Evolutionary conservation across 2,113 vertebrate species (phyloP).

Genomic region (Apaloderma vittatum): DNA sequence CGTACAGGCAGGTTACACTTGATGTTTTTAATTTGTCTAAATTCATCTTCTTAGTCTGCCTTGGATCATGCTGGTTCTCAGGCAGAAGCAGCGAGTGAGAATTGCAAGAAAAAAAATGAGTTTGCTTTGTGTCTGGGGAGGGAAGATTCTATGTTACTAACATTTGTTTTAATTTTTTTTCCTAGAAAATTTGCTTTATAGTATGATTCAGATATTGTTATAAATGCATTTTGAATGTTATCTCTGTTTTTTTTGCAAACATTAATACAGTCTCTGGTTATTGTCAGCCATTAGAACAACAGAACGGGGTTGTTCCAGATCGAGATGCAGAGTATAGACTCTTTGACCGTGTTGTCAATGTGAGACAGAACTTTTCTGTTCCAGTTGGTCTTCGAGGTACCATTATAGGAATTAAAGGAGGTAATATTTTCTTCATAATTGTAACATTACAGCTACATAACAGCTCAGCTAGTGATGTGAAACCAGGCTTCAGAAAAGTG

Average conservation of each 20-base stretch:
- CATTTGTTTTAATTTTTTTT: neutral
- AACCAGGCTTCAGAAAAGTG: neutral
- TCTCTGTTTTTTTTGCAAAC: neutral
- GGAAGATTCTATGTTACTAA: neutral
- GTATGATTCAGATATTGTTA: neutral
- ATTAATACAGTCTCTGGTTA: slow-evolving; percentile 1
- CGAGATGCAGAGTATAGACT: slow-evolving; percentile 91
- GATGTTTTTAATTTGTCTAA: neutral
- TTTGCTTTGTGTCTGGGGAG: neutral
- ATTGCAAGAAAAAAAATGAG: neutral
- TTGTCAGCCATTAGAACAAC: slow-evolving; percentile 91
- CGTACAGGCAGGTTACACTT: neutral
- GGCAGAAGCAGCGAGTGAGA: neutral
- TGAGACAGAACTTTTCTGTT: slow-evolving; percentile 93
- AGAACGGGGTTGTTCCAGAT: slow-evolving; percentile 93
- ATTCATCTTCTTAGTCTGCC: neutral
- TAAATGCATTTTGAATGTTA: neutral
- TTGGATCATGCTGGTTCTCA: neutral
- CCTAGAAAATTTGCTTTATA: neutral
- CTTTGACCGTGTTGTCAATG: slow-evolving; percentile 96
- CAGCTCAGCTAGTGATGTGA: neutral
- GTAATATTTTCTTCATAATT: slow-evolving; percentile 73
- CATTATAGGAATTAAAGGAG: slow-evolving; percentile 95
- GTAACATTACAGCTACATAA: neutral
- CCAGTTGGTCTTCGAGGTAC: slow-evolving; percentile 95